phyloP scores from a whole-genome alignment of 35 echinoderm and acorn worm species.

The Holothuria glaberrima region DNA sequence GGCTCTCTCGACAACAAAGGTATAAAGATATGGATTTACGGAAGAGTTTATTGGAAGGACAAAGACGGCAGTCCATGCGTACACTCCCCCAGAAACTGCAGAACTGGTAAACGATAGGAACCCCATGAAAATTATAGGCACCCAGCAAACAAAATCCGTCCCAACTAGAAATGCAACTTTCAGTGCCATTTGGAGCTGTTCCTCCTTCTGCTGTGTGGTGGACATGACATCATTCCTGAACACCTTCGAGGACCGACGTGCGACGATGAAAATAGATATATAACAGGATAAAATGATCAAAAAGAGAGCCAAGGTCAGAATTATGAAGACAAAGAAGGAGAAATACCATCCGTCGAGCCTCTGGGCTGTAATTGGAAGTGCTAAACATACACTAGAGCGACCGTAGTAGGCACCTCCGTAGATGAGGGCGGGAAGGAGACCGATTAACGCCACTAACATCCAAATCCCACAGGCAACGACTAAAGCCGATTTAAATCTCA shows the following conservation, averaged over 20 bases:
- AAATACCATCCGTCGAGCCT: slow-evolving; percentile 36
- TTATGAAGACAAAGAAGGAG: slow-evolving; percentile 52
- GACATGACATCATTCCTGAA: not conserved
- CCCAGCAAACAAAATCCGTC: slow-evolving; percentile 76
- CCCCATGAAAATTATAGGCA: slow-evolving; percentile 80
- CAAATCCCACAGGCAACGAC: slow-evolving; percentile 25
- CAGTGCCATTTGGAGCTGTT: slow-evolving; percentile 67
- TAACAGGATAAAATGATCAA: slow-evolving; percentile 70
- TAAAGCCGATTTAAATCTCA: slow-evolving; percentile 21
- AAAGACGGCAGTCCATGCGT: slow-evolving; percentile 86
- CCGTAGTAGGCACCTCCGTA: slow-evolving; percentile 76
- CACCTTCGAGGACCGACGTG: slow-evolving; percentile 55
- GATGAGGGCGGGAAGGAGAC: slow-evolving; percentile 47
- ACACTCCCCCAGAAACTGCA: slow-evolving; percentile 51
- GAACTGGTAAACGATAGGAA: slow-evolving; percentile 25
- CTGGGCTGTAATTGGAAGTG: slow-evolving; percentile 61
- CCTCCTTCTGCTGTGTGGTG: not conserved
- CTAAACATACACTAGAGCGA: slow-evolving; percentile 79
- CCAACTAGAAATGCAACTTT: slow-evolving; percentile 70
- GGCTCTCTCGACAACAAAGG: slow-evolving; percentile 29
- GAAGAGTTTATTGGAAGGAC: slow-evolving; percentile 88
- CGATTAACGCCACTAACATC: slow-evolving; percentile 48
- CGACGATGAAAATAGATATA: slow-evolving; percentile 63
- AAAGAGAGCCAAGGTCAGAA: slow-evolving; percentile 69
- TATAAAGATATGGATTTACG: slow-evolving; percentile 85